Evolutionary conservation across 2,113 vertebrate species (phyloP).

Genomic region (Puntigrus tetrazona): DNA sequence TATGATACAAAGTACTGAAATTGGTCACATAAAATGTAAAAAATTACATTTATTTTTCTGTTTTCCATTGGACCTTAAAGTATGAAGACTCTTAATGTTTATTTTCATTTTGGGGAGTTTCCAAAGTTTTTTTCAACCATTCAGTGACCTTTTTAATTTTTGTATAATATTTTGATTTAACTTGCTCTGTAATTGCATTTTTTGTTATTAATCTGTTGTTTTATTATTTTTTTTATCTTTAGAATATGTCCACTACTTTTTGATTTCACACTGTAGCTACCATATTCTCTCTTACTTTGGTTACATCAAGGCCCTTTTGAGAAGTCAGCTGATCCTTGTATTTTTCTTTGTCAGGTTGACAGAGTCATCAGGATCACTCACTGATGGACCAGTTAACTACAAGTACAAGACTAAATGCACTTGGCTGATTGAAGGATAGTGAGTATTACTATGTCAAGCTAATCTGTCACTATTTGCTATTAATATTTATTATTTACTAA

Average conservation of each 20-base stretch:
- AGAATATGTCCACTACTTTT: too few relatives aligned
- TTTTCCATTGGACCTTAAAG: neutral
- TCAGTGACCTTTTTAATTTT: neutral
- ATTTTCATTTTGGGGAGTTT: neutral
- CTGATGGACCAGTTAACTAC: constrained; percentile 98
- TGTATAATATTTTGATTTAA: neutral
- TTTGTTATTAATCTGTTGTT: neutral
- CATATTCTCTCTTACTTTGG: neutral
- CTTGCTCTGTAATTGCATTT: neutral
- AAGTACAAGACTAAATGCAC: constrained; percentile 99
- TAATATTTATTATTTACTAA: neutral
- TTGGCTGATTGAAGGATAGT: constrained; percentile 99
- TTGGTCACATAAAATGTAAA: neutral
- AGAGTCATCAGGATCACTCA: constrained; percentile 96
- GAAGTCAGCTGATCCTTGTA: neutral
- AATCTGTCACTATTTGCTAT: neutral
- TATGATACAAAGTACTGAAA: neutral
- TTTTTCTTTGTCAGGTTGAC: constrained; percentile 84
- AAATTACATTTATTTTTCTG: too few relatives aligned
- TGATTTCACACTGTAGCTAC: neutral
- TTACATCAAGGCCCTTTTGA: neutral
- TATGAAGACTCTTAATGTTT: neutral
- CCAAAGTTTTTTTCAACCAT: neutral
- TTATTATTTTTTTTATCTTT: neutral
- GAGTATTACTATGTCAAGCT: constrained; percentile 74